Base-by-base conservation (phyloP, 2,888 invertebrate genomes). In the Watsonalla binaria region DNA sequence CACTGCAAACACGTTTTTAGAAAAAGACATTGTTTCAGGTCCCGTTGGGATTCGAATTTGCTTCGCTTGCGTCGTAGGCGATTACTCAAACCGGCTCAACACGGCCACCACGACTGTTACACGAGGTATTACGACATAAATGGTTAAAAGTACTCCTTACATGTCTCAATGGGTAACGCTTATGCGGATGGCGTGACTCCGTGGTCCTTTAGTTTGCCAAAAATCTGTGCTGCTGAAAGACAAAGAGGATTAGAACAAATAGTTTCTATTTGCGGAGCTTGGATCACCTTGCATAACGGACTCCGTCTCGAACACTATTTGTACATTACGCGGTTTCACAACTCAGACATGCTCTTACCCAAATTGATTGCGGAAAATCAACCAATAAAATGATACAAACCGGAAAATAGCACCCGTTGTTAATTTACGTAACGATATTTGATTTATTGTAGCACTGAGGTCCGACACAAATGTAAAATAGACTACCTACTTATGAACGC, bases 311-410 rank as follows among this genome's bases (percentile, higher is more conserved):
- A 54, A 55, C 51, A 65, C 59, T 66, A 62, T 76, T 78, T 78
- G 76, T 72, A 74, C 74, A 80, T 68, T 68, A 66, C 72, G 55
- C 62, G 58, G 63, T 82, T 80, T 80, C 74, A 65, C 72, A 80
- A 82, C 68, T 64, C 63, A 69, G 78, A 78, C 71, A 80, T 82
- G 74, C 72, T 81, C 72, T 84, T 80, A 76, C 80, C 75, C 63
- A 82, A 83, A 80, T 71, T 72, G 77, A 81, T 81, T 79, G 82
- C 79, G 70, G 80, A 73, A 80, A 84, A 80, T 72, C 70, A 63
- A 54, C 70, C 66, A 74, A 77, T 73, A 75, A 80, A 80, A 74
- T 70, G 60, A 72, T 61, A 61, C 64, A 67, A 68, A 71, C 73
- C 73, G 76, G 75, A 78, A 77, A 74, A 66, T 49, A 67, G 61